Evolutionary conservation across 2,113 vertebrate species (phyloP).

Genomic region (Cairina moschata): DNA sequence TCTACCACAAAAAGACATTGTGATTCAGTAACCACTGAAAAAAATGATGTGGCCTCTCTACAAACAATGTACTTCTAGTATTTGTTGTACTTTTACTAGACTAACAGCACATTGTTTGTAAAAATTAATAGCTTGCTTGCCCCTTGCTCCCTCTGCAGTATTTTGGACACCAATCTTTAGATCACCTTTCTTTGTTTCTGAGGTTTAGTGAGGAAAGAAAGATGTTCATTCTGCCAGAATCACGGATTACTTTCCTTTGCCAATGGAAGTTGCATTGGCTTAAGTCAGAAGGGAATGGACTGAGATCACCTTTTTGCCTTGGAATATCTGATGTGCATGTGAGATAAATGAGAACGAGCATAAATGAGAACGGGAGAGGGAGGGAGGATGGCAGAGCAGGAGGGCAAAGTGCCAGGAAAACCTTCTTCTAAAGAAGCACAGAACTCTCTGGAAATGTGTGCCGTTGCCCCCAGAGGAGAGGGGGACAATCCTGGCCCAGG

Average conservation of each 20-base stretch:
- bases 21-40: neutral
- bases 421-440: neutral
- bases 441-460: neutral
- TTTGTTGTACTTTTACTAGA: neutral
- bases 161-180: neutral
- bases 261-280: neutral
- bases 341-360: constrained; percentile 3
- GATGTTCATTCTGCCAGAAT: neutral
- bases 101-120: neutral
- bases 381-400: neutral
- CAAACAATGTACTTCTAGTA: neutral
- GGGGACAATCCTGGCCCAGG: neutral
- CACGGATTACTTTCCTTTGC: neutral
- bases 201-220: neutral
- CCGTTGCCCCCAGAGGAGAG: neutral
- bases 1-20: neutral
- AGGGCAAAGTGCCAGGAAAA: neutral
- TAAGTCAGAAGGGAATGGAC: neutral
- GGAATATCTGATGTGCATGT: neutral
- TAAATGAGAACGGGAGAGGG: neutral
- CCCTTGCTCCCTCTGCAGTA: neutral
- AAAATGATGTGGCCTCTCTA: neutral
- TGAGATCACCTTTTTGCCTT: neutral
- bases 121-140: neutral
- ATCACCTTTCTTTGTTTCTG: neutral